Conservation (phyloP, 2,888 invertebrate genomes). For the Diarsia dahlii region DNA sequence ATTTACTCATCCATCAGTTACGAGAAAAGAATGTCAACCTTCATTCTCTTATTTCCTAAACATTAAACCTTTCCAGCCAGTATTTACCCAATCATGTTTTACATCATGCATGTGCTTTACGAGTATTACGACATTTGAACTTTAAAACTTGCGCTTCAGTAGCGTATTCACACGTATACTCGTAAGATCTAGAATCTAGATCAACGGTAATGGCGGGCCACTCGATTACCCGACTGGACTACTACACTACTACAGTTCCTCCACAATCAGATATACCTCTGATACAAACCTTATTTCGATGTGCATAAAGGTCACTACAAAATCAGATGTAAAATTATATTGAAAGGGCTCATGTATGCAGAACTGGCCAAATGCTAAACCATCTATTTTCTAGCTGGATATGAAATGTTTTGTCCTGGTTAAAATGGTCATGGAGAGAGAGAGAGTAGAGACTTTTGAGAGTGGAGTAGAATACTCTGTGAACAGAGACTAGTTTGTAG, state of each 20-base stretch:
- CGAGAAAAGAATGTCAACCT: neutral
- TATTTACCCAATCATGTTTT: conserved; percentile 10
- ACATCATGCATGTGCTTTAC: conserved; percentile 17
- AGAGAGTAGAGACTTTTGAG: neutral
- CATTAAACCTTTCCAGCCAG: neutral
- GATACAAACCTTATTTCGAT: neutral
- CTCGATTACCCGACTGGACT: conserved; percentile 5
- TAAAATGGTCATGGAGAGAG: neutral
- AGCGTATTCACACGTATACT: conserved; percentile 48
- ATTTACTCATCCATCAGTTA: neutral
- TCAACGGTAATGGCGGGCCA: conserved; percentile 37
- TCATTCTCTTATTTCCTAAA: neutral
- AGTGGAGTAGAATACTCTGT: no score
- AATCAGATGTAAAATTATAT: neutral
- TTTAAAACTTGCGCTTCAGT: conserved; percentile 38
- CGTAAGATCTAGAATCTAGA: conserved; percentile 44
- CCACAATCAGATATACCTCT: neutral
- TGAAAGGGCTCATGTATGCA: no score
- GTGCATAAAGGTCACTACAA: neutral
- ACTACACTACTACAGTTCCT: neutral
- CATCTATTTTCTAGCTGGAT: conserved; percentile 5
- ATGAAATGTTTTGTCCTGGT: conserved; percentile 5
- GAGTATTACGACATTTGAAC: conserved; percentile 44
- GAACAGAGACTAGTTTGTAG: neutral
- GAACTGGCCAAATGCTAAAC: conserved; percentile 21